These are phyloP conservation scores for Nicator chloris DNA, from an alignment of 2,113 vertebrate species.

Conservation along the genomic window DNA sequence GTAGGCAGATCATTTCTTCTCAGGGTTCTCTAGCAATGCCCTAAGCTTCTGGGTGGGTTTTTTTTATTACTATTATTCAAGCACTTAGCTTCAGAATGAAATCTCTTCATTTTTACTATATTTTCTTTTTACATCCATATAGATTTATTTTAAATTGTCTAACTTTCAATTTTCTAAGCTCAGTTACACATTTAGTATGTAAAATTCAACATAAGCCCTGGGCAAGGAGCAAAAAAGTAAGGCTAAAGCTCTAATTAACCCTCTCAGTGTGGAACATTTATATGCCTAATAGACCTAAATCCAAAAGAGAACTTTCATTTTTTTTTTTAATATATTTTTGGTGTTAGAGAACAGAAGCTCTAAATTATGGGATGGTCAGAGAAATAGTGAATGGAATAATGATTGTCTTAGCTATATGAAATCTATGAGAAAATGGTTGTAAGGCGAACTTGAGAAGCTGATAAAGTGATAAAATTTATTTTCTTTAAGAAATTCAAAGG, in stretches of 20 bases:
- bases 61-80: not conserved
- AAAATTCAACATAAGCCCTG: not conserved
- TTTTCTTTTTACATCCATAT: not conserved
- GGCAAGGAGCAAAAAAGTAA: not conserved
- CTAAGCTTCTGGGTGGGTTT: not conserved
- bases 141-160: not conserved
- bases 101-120: not conserved
- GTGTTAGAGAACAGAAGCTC: not conserved
- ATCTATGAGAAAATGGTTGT: not conserved
- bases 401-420: not conserved
- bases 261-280: not conserved
- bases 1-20: not conserved
- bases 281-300: not conserved
- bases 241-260: not conserved
- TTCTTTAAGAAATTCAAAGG: not conserved
- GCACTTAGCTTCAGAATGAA: not conserved
- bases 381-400: not conserved
- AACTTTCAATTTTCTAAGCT: not conserved
- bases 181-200: not conserved
- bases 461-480: not conserved
- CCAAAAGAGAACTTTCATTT: not conserved
- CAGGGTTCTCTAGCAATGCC: not conserved
- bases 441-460: not conserved
- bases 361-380: not conserved
- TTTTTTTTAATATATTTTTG: not conserved